A percentile compares a stretch with the other conserved stretches of the same genome.
phyloP scores from a whole-genome alignment of 2,797 vertebrate genomes.

The Hippoglossus hippoglossus region DNA sequence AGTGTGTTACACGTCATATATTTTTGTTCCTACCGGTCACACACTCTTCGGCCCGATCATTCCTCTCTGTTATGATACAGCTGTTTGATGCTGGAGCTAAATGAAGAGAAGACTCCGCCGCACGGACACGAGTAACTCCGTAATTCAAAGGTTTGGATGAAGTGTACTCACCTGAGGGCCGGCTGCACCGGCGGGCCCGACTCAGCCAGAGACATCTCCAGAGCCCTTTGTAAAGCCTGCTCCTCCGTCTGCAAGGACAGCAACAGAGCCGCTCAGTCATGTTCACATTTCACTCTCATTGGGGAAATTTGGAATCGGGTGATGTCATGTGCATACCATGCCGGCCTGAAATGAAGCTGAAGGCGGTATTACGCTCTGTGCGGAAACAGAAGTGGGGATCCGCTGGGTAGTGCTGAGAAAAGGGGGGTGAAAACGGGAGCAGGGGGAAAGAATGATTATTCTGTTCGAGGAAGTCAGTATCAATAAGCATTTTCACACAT shows the following conservation, averaged over 20 bases:
- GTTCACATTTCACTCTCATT: neutral
- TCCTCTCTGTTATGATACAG: no score
- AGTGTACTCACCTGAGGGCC: slow-evolving; percentile 75
- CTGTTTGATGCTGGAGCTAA: no score
- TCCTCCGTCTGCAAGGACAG: slow-evolving; percentile 90
- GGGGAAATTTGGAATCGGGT: neutral
- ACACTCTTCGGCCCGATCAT: no score
- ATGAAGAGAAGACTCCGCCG: neutral
- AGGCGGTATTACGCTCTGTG: slow-evolving; percentile 80
- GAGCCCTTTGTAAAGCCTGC: slow-evolving; percentile 94
- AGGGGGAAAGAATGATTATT: neutral
- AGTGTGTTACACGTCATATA: no score
- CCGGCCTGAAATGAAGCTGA: slow-evolving; percentile 83
- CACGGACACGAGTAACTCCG: neutral
- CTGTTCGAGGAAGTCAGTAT: neutral
- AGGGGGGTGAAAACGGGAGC: neutral
- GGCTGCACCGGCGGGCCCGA: slow-evolving; percentile 71
- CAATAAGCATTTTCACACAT: neutral
- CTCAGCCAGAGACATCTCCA: slow-evolving; percentile 96
- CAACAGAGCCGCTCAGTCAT: slow-evolving; percentile 7
- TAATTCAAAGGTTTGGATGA: slow-evolving; percentile 5
- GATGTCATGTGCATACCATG: slow-evolving; percentile 70
- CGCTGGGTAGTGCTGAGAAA: slow-evolving; percentile 51
- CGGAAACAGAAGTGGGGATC: slow-evolving; percentile 72
- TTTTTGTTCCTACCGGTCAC: no score